Evolutionary conservation across 1,140 invertebrate genomes (phyloP).

Genomic region (Drosophila varians): DNA sequence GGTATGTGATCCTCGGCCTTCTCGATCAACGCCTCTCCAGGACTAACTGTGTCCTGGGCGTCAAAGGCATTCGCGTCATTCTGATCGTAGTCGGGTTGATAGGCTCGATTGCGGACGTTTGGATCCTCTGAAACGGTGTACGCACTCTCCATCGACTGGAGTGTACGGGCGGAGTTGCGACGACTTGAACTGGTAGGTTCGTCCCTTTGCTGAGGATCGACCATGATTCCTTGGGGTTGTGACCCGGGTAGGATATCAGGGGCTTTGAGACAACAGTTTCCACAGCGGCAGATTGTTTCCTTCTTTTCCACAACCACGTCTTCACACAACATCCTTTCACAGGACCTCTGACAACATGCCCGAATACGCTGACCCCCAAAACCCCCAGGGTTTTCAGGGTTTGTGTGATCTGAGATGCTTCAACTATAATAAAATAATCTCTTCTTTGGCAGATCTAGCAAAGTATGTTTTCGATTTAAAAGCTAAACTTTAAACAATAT

Average conservation of each 20-base stretch:
- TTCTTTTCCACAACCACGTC: not conserved
- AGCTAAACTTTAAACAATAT: no score
- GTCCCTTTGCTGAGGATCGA: not conserved
- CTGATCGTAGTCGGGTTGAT: not conserved
- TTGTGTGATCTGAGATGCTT: not conserved
- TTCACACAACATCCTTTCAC: not conserved
- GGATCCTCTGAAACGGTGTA: not conserved
- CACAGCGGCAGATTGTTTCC: not conserved
- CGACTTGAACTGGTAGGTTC: not conserved
- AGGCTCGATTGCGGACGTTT: not conserved
- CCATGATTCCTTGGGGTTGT: not conserved
- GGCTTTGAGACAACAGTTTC: not conserved
- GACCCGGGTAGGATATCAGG: not conserved
- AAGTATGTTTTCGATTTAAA: not conserved
- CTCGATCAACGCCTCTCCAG: not conserved
- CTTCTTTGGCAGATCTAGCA: not conserved
- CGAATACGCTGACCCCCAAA: not conserved
- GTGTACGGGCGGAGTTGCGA: not conserved
- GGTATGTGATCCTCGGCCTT: not conserved
- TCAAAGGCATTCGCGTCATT: not conserved
- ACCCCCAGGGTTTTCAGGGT: not conserved
- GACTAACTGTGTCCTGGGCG: not conserved
- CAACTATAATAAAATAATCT: not conserved
- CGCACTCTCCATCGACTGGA: slow-evolving; percentile 8
- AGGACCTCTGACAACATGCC: not conserved